These are phyloP conservation scores for Cephalopholis sonnerati DNA, from an alignment of 2,113 vertebrate species.

Conservation along the genomic window DNA sequence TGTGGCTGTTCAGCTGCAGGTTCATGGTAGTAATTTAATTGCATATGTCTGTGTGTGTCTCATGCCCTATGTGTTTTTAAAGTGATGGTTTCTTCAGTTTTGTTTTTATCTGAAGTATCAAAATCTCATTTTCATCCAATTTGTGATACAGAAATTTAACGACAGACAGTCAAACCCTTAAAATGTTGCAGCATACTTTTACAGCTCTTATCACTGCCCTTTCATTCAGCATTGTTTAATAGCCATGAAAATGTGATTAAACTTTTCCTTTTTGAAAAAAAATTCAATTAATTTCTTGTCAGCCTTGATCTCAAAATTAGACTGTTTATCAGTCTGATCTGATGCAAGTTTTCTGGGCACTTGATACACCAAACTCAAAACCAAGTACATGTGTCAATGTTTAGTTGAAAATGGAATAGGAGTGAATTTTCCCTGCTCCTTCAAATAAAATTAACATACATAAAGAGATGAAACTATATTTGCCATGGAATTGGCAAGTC, in stretches of 20 bases:
- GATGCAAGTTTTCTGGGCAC: constrained; percentile 31
- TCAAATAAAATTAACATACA: constrained; percentile 20
- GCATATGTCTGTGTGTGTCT: constrained; percentile 7
- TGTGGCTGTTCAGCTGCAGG: constrained; percentile 31
- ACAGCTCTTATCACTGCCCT: constrained; percentile 20
- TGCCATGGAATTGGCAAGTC: not conserved
- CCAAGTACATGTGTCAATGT: not conserved
- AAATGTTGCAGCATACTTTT: not conserved
- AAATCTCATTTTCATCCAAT: not conserved
- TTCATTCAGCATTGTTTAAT: constrained; percentile 29
- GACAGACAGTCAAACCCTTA: not conserved
- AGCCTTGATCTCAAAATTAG: constrained; percentile 38
- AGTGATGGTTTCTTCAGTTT: constrained; percentile 3
- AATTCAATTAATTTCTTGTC: constrained; percentile 36
- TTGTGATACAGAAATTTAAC: not conserved
- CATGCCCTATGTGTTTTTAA: constrained; percentile 15
- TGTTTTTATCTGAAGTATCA: not conserved
- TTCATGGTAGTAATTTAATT: constrained; percentile 45
- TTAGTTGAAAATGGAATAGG: constrained; percentile 33
- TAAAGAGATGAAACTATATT: constrained; percentile 17
- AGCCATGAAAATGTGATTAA: constrained; percentile 33
- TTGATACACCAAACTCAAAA: constrained; percentile 2
- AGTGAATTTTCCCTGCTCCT: not conserved
- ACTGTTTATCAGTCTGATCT: constrained; percentile 28
- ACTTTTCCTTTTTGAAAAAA: not conserved